Evolutionary conservation across 2,797 vertebrate species (phyloP), one percentile per base, ranked within the genome.

Genomic region (Anguilla obscura): DNA sequence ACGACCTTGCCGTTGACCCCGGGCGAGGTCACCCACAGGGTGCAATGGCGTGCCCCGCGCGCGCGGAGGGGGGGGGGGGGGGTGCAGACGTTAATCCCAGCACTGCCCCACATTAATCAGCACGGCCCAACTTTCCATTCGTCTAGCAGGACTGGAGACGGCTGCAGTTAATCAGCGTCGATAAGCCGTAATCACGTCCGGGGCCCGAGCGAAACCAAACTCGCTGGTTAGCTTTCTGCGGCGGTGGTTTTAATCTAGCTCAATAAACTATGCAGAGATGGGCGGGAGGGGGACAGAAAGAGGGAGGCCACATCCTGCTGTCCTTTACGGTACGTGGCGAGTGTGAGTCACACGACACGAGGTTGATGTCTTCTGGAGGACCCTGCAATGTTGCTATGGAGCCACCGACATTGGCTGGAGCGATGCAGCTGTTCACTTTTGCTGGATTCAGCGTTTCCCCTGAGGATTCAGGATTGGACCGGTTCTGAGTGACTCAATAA

Each of bases 341-440:
- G 36, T 9, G 1, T 87, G 74, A 82, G n/a, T 87, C 86, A 87
- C 12, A 82, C 18, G 84, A 92, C 93, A 92, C 87, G 90, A 92
- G 90, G 90, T 90, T 88, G 63, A 85, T 69, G 82, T 80, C 40
- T 83, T 86, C 36, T 87, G 86, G 84, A 87, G 85, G 84, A 82
- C 84, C 86, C 86, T 88, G 87, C 86, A 79, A 86, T 83, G 90
- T 91, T 91, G 88, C 91, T 88, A 91, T 91, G 90, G 92, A 90
- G 89, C 90, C 89, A 84, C 86, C 87, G 63, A 87, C 89, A 86
- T 86, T 86, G 88, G 52, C 85, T n/a, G 84, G 58, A 89, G 14
- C 24, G 87, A 90, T 33, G 63, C 87, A 60, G 85, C 58, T 80
- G 88, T 87, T 89, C 82, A 50, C 50, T 8, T 85, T 50, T 30